phyloP scores from a whole-genome alignment of 2,888 invertebrate genomes.

The Leuctra nigra region DNA sequence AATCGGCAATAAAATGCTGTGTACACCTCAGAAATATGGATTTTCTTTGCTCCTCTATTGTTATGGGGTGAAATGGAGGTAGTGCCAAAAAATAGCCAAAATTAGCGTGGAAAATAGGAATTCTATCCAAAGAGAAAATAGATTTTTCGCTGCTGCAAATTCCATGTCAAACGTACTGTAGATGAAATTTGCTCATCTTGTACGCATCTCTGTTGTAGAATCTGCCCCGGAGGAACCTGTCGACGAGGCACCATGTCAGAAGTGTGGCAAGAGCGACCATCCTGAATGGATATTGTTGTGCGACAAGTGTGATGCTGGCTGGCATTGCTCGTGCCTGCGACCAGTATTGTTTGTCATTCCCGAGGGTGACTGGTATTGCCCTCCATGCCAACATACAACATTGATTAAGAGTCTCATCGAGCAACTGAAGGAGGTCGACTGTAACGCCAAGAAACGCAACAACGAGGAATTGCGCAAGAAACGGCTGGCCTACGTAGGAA shows the following conservation, averaged over 20 bases:
- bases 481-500: constrained; percentile 65
- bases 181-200: too few relatives aligned
- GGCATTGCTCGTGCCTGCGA: constrained; percentile 92
- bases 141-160: too few relatives aligned
- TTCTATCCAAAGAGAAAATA: too few relatives aligned
- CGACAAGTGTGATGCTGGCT: constrained; percentile 93
- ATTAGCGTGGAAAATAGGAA: too few relatives aligned
- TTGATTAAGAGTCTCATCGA: constrained; percentile 67
- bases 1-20: too few relatives aligned
- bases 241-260: constrained; percentile 77
- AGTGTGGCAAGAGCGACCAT: constrained; percentile 86
- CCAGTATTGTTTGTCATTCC: constrained; percentile 92
- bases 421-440: constrained; percentile 70
- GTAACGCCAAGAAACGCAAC: constrained; percentile 57
- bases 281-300: constrained; percentile 97
- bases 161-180: too few relatives aligned
- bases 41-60: too few relatives aligned
- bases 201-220: neutral
- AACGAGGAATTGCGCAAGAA: constrained; percentile 61
- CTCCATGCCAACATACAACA: constrained; percentile 84
- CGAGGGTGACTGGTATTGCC: constrained; percentile 97
- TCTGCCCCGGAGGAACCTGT: constrained; percentile 30
- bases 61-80: too few relatives aligned
- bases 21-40: too few relatives aligned
- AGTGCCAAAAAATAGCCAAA: too few relatives aligned